Base-by-base conservation (phyloP, 2,797 vertebrate genomes). In the Hyperoplus immaculatus region DNA sequence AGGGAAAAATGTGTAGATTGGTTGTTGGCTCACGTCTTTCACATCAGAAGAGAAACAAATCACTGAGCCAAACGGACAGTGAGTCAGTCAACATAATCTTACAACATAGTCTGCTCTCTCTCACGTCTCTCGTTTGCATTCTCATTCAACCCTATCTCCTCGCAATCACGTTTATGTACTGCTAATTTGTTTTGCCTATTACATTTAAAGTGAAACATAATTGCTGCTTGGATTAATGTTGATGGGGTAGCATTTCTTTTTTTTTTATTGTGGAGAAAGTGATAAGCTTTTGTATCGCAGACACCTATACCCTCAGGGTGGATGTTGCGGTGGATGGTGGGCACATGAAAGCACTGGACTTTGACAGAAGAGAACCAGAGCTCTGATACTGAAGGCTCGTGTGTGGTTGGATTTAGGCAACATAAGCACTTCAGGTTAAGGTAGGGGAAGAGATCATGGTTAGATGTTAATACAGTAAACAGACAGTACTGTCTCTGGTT, bases 1-100 rank as follows among this genome's bases (percentile, higher is more conserved):
- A 69, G n/a, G 42, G 45, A 59, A 39, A 47, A 15, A 68, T 74
- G 70, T 76, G 71, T 43, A 18, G 16, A 0, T 29, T 29, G 1
- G 36, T 36, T 51, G 13, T 67, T 39, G 38, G 60, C 66, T 79
- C 9, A 59, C 73, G 47, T 69, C 58, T 80, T 70, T 67, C 45
- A 55, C 58, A 65, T 82, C 67, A 74, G 38, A 67, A 58, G 61
- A 70, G 29, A 60, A 65, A 49, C 43, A 50, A 2, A 66, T 63
- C 58, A 63, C 42, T 58, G 38, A 58, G 46, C 38, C 39, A 53
- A 56, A 57, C 10, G 6, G 21, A 75, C 47, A 67, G 57, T 56
- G 47, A 43, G 39, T 56, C 53, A 43, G 43, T 74, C 53, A 71
- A 36, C 39, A 71, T 38, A 69, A 54, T 43, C 56, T 76, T 15